These are phyloP conservation scores for Agapornis canus DNA, from an alignment of 2,797 vertebrate species.

Conservation along the genomic window DNA sequence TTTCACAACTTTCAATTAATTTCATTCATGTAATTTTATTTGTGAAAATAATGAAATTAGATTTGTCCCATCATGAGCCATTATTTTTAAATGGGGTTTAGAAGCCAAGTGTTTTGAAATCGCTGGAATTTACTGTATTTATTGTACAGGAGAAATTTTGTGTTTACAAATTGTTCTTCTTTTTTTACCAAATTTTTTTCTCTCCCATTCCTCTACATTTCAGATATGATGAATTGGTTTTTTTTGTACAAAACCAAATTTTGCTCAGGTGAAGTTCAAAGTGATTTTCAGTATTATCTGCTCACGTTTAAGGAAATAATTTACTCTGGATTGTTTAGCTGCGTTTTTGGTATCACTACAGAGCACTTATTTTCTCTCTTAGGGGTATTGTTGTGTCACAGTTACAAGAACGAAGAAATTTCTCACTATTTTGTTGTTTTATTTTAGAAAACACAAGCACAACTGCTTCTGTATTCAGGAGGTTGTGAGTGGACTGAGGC, in stretches of 20 bases:
- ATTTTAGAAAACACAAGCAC: slow-evolving; percentile 96
- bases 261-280: neutral
- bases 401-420: neutral
- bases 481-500: slow-evolving; percentile 90
- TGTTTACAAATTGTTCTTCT: neutral
- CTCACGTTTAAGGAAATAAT: neutral
- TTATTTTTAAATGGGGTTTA: neutral
- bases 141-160: neutral
- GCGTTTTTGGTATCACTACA: neutral
- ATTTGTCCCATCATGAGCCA: neutral
- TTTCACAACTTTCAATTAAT: neutral
- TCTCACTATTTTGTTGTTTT: slow-evolving; percentile 17
- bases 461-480: slow-evolving; percentile 97
- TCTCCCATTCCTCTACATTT: neutral
- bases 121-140: neutral
- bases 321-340: neutral
- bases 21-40: neutral
- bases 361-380: neutral
- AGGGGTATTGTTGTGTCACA: neutral
- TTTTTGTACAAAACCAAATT: neutral
- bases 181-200: neutral
- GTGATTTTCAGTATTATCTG: neutral
- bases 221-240: neutral
- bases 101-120: neutral
- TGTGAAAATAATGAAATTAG: neutral